Conservation (phyloP, 2,888 invertebrate genomes). For the Nomada fucata region DNA sequence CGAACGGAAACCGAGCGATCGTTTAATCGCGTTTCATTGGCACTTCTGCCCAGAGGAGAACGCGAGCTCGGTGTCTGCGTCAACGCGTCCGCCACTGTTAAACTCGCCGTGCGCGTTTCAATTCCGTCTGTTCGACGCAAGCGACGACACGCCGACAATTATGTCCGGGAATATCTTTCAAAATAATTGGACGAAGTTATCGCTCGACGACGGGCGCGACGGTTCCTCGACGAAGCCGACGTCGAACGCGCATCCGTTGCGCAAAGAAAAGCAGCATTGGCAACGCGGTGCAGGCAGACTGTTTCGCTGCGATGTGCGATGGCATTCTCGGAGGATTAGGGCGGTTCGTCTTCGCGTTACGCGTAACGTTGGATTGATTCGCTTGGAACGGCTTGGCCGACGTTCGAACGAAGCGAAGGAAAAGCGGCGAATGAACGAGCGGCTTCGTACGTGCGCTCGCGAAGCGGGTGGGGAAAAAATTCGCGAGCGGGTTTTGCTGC, state of each 20-base stretch:
- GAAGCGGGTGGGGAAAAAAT: not conserved
- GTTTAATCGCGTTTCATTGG: not conserved
- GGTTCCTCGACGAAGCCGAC: not conserved
- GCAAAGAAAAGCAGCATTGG: slow-evolving; percentile 5
- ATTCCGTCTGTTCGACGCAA: not conserved
- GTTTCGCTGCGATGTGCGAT: not conserved
- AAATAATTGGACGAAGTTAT: not conserved
- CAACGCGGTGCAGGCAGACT: not conserved
- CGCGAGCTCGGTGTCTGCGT: not conserved
- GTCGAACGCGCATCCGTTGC: slow-evolving; percentile 16
- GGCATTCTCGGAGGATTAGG: slow-evolving; percentile 30
- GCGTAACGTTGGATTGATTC: slow-evolving; percentile 55
- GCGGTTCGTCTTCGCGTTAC: slow-evolving; percentile 23
- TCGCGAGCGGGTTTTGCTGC: not conserved
- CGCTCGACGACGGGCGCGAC: not conserved
- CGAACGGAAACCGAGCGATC: not conserved
- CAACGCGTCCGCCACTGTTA: not conserved
- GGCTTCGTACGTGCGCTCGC: not conserved
- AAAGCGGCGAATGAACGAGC: slow-evolving; percentile 53
- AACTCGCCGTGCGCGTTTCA: not conserved
- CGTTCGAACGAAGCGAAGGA: slow-evolving; percentile 58
- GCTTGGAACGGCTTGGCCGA: slow-evolving; percentile 57
- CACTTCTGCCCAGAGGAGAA: too few relatives aligned
- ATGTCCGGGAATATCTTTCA: not conserved
- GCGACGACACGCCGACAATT: not conserved